A percentile compares a stretch with the other conserved stretches of the same genome.
These are phyloP conservation scores for Thamnaconus septentrionalis DNA, from an alignment of 2,113 vertebrate species.

Conservation along the genomic window DNA sequence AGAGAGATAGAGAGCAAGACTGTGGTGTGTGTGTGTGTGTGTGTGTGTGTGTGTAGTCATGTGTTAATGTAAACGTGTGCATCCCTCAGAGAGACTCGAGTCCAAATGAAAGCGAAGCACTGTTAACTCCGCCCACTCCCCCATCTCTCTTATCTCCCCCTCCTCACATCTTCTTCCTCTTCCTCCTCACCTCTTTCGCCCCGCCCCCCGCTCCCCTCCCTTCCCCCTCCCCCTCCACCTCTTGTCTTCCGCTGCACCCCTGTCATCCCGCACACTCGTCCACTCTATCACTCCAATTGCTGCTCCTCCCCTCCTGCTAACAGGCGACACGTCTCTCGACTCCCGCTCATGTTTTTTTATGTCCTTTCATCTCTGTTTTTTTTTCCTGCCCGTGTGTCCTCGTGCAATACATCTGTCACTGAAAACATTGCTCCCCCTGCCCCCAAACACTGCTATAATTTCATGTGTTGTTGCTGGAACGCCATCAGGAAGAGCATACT, in stretches of 20 bases:
- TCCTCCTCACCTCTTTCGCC: background rate
- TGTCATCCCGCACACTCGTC: constrained; percentile 35
- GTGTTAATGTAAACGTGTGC: background rate
- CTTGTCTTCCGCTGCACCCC: constrained; percentile 19
- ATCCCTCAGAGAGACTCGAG: constrained; percentile 28
- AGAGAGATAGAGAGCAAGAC: too few relatives aligned
- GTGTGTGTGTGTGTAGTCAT: constrained; percentile 11
- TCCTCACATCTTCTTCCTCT: background rate
- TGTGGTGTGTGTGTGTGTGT: too few relatives aligned
- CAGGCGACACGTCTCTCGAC: constrained; percentile 8
- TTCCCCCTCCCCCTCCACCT: constrained; percentile 22
- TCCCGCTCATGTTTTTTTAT: constrained; percentile 33
- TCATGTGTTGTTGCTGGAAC: too few relatives aligned
- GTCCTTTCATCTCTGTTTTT: constrained; percentile 10
- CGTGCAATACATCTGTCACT: constrained; percentile 10
- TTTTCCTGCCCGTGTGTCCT: constrained; percentile 7
- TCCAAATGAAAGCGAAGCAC: constrained; percentile 7
- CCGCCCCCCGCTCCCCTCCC: background rate
- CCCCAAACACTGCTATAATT: too few relatives aligned
- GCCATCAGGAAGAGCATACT: too few relatives aligned
- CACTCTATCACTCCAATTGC: constrained; percentile 50
- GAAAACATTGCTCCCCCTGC: background rate
- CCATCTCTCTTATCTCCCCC: background rate
- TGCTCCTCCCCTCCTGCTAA: constrained; percentile 26
- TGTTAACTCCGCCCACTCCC: background rate